Evolutionary conservation across 2,888 invertebrate genomes (phyloP).

Genomic region (Dendrolimus pini): DNA sequence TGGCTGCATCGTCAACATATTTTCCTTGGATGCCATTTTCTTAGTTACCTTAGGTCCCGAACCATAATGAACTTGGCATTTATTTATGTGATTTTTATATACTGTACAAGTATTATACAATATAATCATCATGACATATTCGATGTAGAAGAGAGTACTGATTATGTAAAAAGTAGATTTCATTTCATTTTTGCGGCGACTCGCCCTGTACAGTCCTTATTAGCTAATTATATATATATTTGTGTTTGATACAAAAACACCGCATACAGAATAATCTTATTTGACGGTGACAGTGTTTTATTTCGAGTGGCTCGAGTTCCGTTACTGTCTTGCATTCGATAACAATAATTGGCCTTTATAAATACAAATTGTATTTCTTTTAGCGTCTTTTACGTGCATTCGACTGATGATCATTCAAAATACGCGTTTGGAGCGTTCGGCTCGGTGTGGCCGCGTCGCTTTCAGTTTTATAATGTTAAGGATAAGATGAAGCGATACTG

Average conservation of each 20-base stretch:
- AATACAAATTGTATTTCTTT: constrained; percentile 14
- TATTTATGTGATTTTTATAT: constrained; percentile 70
- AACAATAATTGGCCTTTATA: constrained; percentile 44
- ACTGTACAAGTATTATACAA: constrained; percentile 63
- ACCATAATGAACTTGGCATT: constrained; percentile 73
- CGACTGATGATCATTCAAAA: constrained; percentile 45
- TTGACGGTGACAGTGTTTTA: constrained; percentile 45
- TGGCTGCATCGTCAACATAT: constrained; percentile 25
- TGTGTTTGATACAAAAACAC: constrained; percentile 51
- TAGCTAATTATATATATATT: constrained; percentile 52
- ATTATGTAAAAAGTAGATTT: constrained; percentile 55
- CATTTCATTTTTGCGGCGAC: constrained; percentile 39
- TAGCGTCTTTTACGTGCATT: constrained; percentile 18
- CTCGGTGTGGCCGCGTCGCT: constrained; percentile 28
- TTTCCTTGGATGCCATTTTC: constrained; percentile 70
- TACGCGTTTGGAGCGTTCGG: constrained; percentile 39
- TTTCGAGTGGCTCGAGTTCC: constrained; percentile 74
- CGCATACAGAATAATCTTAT: constrained; percentile 49
- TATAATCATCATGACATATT: constrained; percentile 66
- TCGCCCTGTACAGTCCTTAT: constrained; percentile 47
- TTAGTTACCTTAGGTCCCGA: constrained; percentile 71
- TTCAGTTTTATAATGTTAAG: constrained; percentile 59
- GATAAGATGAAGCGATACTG: constrained; percentile 42
- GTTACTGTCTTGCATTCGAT: constrained; percentile 60
- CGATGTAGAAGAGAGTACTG: constrained; percentile 57